phyloP scores from a whole-genome alignment of 2,888 invertebrate genomes.

The Xestobium rufovillosum region DNA sequence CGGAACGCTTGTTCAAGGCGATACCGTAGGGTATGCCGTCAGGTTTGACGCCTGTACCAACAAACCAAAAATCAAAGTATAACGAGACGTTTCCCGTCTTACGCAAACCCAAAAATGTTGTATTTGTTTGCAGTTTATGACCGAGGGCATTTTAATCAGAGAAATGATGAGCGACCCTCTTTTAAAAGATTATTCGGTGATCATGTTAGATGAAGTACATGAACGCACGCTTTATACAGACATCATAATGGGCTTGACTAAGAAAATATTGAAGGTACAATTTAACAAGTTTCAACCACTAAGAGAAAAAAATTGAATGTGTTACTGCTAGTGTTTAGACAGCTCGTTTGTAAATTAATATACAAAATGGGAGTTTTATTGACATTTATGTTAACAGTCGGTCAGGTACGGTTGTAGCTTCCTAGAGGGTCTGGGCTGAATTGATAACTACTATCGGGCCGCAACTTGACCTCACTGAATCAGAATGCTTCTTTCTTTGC shows the following conservation, averaged over 20 bases:
- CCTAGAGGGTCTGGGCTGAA: no score
- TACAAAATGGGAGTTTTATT: no score
- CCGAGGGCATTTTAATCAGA: constrained; percentile 88
- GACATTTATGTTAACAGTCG: no score
- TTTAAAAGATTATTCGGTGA: constrained; percentile 76
- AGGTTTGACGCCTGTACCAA: constrained; percentile 62
- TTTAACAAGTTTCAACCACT: no score
- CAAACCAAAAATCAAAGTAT: constrained; percentile 67
- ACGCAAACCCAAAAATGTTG: background rate
- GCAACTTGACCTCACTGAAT: no score
- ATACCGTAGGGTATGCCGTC: constrained; percentile 79
- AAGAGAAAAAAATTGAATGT: no score
- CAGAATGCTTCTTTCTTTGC: no score
- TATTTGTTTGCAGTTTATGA: constrained; percentile 67
- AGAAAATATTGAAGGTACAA: constrained; percentile 77
- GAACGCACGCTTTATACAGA: constrained; percentile 91
- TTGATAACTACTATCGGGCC: no score
- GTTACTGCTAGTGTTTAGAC: no score
- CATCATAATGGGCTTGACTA: constrained; percentile 84
- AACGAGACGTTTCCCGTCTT: constrained; percentile 18
- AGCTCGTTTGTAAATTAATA: no score
- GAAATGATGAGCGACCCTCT: constrained; percentile 95
- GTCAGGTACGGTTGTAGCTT: no score
- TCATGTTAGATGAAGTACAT: constrained; percentile 93
- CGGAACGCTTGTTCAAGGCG: constrained; percentile 64